Conservation (phyloP, 2,113 vertebrate species). For the Poicephalus meyeri region DNA sequence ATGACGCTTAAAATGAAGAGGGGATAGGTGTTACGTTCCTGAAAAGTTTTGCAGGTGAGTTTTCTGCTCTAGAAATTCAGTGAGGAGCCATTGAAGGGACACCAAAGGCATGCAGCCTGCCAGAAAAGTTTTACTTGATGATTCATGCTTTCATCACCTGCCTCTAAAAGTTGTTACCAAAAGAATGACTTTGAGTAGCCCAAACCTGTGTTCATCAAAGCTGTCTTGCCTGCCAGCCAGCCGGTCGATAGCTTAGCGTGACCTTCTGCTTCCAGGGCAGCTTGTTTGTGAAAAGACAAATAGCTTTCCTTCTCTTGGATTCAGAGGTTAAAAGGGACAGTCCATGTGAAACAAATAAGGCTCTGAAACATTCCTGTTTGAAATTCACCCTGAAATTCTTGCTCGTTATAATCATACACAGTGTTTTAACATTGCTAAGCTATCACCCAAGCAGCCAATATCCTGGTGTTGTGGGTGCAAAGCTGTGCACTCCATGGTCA, state of each 20-base stretch:
- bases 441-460: background rate
- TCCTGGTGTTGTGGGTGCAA: background rate
- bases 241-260: fast-evolving
- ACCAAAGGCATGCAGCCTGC: background rate
- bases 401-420: background rate
- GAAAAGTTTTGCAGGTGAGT: background rate
- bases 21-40: background rate
- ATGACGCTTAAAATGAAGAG: background rate
- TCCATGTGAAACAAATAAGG: background rate
- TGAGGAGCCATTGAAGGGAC: background rate
- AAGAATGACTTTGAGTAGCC: background rate
- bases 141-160: background rate
- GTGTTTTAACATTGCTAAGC: background rate
- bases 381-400: background rate
- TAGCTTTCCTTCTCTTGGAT: background rate
- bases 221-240: background rate
- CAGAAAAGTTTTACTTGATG: background rate
- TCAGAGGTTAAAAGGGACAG: background rate
- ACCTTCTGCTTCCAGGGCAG: background rate
- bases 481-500: fast-evolving
- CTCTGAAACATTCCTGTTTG: background rate
- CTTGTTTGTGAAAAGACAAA: background rate
- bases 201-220: background rate
- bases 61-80: background rate
- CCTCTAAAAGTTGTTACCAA: background rate